phyloP scores from a whole-genome alignment of 2,888 invertebrate species.

The Silvanus unidentatus region DNA sequence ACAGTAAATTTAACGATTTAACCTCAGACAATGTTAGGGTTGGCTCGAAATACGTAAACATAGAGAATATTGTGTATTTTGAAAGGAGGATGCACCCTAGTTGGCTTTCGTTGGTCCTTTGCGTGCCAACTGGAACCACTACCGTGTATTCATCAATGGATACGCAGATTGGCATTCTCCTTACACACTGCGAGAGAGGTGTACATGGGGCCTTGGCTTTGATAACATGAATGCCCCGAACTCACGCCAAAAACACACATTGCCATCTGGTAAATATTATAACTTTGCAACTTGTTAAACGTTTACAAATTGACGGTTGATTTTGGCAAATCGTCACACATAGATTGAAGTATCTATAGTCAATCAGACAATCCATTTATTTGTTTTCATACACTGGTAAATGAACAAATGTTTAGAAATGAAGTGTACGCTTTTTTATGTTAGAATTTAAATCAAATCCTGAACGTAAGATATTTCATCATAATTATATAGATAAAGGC shows the following conservation, averaged over 20 bases:
- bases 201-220: slow-evolving; percentile 33
- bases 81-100: slow-evolving; percentile 32
- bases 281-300: background rate
- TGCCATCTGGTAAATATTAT: slow-evolving; percentile 27
- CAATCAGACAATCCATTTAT: too few species aligned
- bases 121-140: slow-evolving; percentile 36
- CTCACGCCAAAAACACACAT: slow-evolving; percentile 36
- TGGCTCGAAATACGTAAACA: slow-evolving; percentile 24
- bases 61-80: slow-evolving; percentile 6
- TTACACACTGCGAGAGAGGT: slow-evolving; percentile 21
- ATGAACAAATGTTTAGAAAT: too few species aligned
- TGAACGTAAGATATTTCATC: too few species aligned
- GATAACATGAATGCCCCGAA: slow-evolving; percentile 31
- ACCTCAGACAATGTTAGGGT: slow-evolving; percentile 13
- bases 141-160: slow-evolving; percentile 23
- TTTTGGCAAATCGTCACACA: too few species aligned
- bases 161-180: slow-evolving; percentile 22
- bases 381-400: too few species aligned
- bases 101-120: slow-evolving; percentile 38
- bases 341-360: too few species aligned
- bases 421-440: too few species aligned
- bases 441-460: too few species aligned
- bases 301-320: too few species aligned
- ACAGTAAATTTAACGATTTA: background rate
- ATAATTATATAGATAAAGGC: too few species aligned